phyloP scores from a whole-genome alignment of 2,797 vertebrate species.

The Acipenser oxyrinchus region DNA sequence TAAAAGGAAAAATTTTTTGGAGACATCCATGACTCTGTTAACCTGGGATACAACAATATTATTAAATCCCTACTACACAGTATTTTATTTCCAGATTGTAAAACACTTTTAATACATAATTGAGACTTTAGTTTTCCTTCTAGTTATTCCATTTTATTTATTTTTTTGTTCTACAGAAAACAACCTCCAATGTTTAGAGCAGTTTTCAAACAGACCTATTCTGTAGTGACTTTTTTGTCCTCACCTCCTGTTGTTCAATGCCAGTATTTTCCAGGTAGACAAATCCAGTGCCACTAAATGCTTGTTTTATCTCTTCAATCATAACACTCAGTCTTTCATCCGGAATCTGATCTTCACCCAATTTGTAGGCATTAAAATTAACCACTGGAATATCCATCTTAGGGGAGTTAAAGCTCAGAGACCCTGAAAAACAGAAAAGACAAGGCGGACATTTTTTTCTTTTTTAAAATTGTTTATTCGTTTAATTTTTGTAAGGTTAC shows the following conservation, averaged over 20 bases:
- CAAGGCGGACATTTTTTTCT: too few species aligned
- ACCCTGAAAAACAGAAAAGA: too few species aligned
- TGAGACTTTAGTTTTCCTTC: neutral
- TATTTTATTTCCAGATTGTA: neutral
- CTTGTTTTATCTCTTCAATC: constrained; percentile 30
- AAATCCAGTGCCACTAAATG: constrained; percentile 52
- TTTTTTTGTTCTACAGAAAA: neutral
- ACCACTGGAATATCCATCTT: constrained; percentile 47
- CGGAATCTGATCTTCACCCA: constrained; percentile 11
- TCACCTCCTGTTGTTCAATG: constrained; percentile 48
- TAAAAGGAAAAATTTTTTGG: constrained; percentile 51
- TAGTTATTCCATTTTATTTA: neutral
- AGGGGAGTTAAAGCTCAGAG: too few species aligned
- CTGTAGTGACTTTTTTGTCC: neutral
- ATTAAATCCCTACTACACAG: neutral
- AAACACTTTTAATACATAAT: neutral
- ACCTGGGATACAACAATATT: constrained; percentile 34
- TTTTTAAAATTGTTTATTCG: too few species aligned
- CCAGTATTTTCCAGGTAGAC: constrained; percentile 56
- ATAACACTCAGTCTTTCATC: constrained; percentile 25
- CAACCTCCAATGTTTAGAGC: neutral
- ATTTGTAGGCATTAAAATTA: constrained; percentile 42
- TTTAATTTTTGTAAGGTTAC: too few species aligned
- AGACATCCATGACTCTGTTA: constrained; percentile 36
- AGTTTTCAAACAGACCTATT: neutral